Evolutionary conservation across 30 jellyfish, hydroid and myxozoan species (phyloP).

Genomic region (Chironex yamaguchii): DNA sequence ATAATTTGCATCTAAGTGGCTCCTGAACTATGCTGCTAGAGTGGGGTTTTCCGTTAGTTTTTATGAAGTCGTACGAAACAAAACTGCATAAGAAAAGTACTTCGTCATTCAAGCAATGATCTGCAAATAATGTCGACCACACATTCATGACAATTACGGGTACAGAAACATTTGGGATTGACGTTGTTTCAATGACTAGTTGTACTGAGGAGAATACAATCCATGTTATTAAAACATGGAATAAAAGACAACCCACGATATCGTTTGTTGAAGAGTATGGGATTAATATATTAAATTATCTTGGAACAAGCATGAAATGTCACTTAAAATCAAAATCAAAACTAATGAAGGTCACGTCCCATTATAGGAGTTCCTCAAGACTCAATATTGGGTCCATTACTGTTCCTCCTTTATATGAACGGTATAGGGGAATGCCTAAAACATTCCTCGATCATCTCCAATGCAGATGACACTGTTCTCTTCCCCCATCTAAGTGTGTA

Average conservation of each 20-base stretch:
- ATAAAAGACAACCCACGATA: constrained; percentile 39
- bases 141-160: constrained; percentile 53
- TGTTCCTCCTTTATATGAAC: neutral
- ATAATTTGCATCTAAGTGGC: constrained; percentile 70
- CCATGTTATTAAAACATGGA: constrained; percentile 28
- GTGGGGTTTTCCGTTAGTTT: constrained; percentile 68
- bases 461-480: constrained; percentile 72
- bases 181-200: constrained; percentile 56
- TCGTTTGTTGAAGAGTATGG: constrained; percentile 28
- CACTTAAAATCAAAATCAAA: constrained; percentile 12
- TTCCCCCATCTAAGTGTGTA: constrained; percentile 28
- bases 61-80: constrained; percentile 65
- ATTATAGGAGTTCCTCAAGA: no score
- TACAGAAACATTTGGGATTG: constrained; percentile 69
- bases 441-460: constrained; percentile 8
- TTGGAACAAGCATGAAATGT: constrained; percentile 56
- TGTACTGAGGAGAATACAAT: constrained; percentile 7
- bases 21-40: constrained; percentile 21
- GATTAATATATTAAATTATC: constrained; percentile 19
- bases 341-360: constrained; percentile 54
- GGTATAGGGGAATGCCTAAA: constrained; percentile 1
- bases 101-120: constrained; percentile 28
- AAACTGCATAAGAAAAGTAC: constrained; percentile 8
- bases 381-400: no score
- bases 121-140: constrained; percentile 67